Evolutionary conservation across 2,797 vertebrate species (phyloP), one percentile per base, ranked within the genome.

Genomic region (Lerista edwardsae): DNA sequence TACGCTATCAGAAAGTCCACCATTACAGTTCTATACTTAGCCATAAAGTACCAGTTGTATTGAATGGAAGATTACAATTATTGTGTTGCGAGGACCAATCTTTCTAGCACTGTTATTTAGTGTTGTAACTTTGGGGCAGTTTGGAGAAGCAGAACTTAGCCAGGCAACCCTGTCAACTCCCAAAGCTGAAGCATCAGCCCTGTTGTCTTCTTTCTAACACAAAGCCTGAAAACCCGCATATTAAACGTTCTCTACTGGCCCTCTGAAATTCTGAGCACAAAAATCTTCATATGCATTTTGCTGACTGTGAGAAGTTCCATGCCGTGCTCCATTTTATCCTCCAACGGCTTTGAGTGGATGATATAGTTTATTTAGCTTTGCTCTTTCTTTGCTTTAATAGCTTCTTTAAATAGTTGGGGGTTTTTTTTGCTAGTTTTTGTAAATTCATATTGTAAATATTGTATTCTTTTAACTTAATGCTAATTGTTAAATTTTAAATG

Each of bases 11-110:
- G 95, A 87, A 90, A 90, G 78, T 62, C 91, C 86, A 41, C 88
- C 0, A 88, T 93, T 92, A 36, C 0, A 82, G 85, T 34, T 19
- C 84, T 92, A 90, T 93, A 90, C 88, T 95, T 93, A 96, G 93
- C 93, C 86, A 64, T 62, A 72, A 95, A 94, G 69, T 86, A 90
- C n/a, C 78, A 75, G 81, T 78, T 59, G 21, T 84, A 78, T 75
- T 1, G 1, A 91, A 85, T 41, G 81, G 77, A 83, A 91, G 86
- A 89, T 90, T 89, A 41, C 93, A 96, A 95, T 94, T 83, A 90
- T 80, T 84, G 75, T 83, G 82, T 90, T 91, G 88, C 81, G 86
- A 90, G 87, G 88, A 87, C 91, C 91, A 85, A 90, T 93, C 94
- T 94, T 87, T 89, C 90, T 82, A 86, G 94, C 27, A 44, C 75